Conservation (phyloP, 2,113 vertebrate genomes). For the Dryoscopus gambensis region DNA sequence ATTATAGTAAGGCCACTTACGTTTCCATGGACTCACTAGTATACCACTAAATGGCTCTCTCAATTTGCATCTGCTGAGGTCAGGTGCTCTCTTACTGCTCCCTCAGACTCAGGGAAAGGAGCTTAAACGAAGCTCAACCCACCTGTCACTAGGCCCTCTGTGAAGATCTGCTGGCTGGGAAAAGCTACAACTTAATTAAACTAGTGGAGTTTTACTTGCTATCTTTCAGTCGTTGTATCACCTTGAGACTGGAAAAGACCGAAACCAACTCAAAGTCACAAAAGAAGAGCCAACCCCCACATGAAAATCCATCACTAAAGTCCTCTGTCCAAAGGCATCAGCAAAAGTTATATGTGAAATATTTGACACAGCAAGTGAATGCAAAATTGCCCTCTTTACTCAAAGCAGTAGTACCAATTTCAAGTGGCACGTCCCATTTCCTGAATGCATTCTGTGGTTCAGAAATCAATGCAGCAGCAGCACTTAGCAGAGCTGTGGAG, state of each 20-base stretch:
- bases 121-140: neutral
- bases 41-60: neutral
- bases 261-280: neutral
- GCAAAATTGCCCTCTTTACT: neutral
- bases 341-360: neutral
- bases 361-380: neutral
- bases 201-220: neutral
- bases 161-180: neutral
- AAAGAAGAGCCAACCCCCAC: neutral
- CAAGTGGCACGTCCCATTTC: accelerated
- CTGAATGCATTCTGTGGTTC: neutral
- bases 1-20: neutral
- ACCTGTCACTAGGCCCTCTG: neutral
- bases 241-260: neutral
- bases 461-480: neutral
- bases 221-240: neutral
- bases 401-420: neutral
- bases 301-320: neutral
- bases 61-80: neutral
- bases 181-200: neutral
- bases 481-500: neutral
- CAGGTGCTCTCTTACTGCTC: neutral
- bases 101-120: neutral
- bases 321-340: neutral
- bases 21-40: neutral